Evolutionary conservation across 1,140 invertebrate genomes (phyloP), one percentile per base, ranked within the genome.

Genomic region (Lepidurus arcticus): DNA sequence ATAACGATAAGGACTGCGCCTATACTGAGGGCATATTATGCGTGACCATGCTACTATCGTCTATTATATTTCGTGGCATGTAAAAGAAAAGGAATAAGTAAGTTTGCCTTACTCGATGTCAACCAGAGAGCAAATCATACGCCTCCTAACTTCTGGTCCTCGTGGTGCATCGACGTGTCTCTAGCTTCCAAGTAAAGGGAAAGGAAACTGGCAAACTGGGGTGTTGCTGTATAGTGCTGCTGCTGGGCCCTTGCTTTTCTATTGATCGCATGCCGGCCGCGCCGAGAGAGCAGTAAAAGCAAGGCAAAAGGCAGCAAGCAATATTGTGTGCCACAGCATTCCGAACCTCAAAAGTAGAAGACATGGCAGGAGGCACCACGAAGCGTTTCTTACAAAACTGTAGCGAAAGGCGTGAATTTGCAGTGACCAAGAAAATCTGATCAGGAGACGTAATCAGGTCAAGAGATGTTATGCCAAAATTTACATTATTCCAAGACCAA

Each of bases 171-270:
- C n/a, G 53, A 21, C 21, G 53, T n/a, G 53, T 65, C 7, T 65
- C 53, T n/a, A 9, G 53, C 53, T 65, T 65, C 13, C 53, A 13
- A 65, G 53, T 65, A 65, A 65, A 34, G 34, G 34, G n/a, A 21
- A 65, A 65, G 53, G 53, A 65, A 21, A 21, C 53, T n/a, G 21
- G 53, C 53, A 65, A 65, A 65, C 53, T 65, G n/a, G 53, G 21
- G 53, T 65, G 53, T 65, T 65, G 53, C 53, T 65, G n/a, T 65
- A 65, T 65, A 65, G 53, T 65, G 53, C 53, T 65, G 53, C 9
- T 65, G 53, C 53, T 65, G 53, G n/a, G 53, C 53, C 53, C 53
- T 65, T 65, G 53, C 53, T 65, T 65, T 65, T 65, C 53, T 65
- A 65, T 65, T 21, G 53, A 65, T 65, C 53, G 53, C 16, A 65